A percentile compares a stretch with the other conserved stretches of the same genome.
These are phyloP conservation scores for Thymelicus lineola DNA, from an alignment of 2,888 invertebrate genomes.

Conservation along the genomic window DNA sequence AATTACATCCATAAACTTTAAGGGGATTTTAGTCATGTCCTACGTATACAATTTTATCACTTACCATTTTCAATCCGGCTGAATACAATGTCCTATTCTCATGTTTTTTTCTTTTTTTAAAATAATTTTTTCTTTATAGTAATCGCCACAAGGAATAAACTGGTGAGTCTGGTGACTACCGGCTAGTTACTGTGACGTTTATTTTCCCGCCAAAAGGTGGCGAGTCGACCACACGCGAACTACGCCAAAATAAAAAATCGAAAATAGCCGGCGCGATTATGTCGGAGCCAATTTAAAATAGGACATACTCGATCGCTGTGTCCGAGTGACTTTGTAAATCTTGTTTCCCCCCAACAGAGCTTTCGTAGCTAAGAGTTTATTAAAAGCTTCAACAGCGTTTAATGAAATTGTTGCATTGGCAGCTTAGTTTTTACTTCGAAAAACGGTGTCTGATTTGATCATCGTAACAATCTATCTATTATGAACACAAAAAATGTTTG, in stretches of 20 bases:
- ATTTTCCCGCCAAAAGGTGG: slow-evolving; percentile 79
- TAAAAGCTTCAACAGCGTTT: slow-evolving; percentile 1
- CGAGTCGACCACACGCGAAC: slow-evolving; percentile 82
- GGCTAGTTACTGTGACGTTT: slow-evolving; percentile 65
- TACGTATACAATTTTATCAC: slow-evolving; percentile 13
- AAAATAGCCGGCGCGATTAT: slow-evolving; percentile 74
- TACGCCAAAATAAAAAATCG: slow-evolving; percentile 82
- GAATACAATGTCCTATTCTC: not conserved
- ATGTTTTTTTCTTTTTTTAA: slow-evolving; percentile 3
- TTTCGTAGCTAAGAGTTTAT: slow-evolving; percentile 40
- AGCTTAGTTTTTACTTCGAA: not conserved
- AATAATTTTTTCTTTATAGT: not conserved
- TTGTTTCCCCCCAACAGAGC: slow-evolving; percentile 75
- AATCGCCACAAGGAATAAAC: not conserved
- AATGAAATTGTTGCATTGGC: not conserved
- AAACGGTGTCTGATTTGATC: no score
- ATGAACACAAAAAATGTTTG: no score
- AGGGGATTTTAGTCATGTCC: no score
- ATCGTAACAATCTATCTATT: no score
- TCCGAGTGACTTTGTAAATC: slow-evolving; percentile 54
- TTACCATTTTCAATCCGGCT: slow-evolving; percentile 37
- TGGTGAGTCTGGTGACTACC: slow-evolving; percentile 52
- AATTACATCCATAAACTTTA: no score
- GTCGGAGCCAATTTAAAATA: slow-evolving; percentile 76
- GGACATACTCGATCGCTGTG: slow-evolving; percentile 54